Evolutionary conservation across 2,797 vertebrate species (phyloP).

Genomic region (Pseudochirops corinnae): DNA sequence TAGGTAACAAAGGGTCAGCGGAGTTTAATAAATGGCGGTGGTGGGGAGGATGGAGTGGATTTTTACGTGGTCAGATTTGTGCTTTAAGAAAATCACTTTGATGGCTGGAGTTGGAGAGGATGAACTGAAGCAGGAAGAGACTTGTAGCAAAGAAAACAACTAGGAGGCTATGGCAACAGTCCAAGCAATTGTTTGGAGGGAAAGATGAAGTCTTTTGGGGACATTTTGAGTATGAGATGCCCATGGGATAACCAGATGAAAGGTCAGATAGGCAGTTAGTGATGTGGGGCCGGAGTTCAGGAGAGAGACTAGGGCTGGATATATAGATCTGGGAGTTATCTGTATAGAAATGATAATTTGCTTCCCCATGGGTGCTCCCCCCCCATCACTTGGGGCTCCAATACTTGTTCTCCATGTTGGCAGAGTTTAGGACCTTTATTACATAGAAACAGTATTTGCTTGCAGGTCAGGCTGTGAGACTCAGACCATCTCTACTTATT

Average conservation of each 20-base stretch:
- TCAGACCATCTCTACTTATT: background rate
- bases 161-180: background rate
- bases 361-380: background rate
- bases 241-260: background rate
- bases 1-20: background rate
- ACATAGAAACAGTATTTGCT: background rate
- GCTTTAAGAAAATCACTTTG: background rate
- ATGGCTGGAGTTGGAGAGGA: background rate
- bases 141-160: background rate
- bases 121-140: background rate
- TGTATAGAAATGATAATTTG: background rate
- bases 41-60: background rate
- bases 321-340: background rate
- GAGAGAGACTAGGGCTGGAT: background rate
- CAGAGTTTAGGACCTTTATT: background rate
- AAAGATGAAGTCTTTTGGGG: background rate
- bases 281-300: background rate
- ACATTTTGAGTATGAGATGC: background rate
- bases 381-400: background rate
- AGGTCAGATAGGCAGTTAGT: background rate
- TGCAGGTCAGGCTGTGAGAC: background rate
- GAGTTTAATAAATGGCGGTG: background rate
- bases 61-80: background rate
- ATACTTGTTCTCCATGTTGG: background rate
- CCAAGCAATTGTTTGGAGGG: background rate